phyloP scores from a whole-genome alignment of 2,797 vertebrate genomes.

The Danio albolineatus region DNA sequence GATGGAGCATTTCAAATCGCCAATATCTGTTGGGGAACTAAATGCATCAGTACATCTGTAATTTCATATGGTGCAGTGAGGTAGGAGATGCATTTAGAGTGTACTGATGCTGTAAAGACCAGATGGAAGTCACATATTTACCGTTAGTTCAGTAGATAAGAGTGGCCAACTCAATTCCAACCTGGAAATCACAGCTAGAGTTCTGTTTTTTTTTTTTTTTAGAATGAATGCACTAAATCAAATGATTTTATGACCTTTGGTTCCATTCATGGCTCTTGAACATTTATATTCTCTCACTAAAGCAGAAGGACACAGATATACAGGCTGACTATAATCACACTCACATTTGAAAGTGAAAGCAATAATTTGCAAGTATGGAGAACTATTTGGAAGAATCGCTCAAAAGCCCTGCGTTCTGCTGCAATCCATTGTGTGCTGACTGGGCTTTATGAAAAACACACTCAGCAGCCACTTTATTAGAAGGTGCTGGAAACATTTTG shows the following conservation, averaged over 20 bases:
- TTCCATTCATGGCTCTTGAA: not conserved
- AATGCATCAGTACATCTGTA: conserved; percentile 21
- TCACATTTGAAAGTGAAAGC: not conserved
- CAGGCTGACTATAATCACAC: not conserved
- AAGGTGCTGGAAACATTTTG: no score
- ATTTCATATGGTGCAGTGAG: not conserved
- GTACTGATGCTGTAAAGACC: not conserved
- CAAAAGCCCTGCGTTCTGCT: not conserved
- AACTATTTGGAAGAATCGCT: not conserved
- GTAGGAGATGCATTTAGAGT: not conserved
- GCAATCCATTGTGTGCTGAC: no score
- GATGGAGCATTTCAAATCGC: not conserved
- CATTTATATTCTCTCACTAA: not conserved
- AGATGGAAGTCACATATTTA: not conserved
- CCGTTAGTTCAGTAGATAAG: not conserved
- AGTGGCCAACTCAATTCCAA: conserved; percentile 8
- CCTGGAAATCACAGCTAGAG: not conserved
- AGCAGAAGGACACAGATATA: not conserved
- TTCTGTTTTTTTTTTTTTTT: not conserved
- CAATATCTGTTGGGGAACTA: not conserved
- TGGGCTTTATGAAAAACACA: no score
- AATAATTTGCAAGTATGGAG: not conserved
- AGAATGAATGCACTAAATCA: not conserved
- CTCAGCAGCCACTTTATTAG: no score
- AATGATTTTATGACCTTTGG: no score